A percentile compares a stretch with the other conserved stretches of the same genome.
These are phyloP conservation scores for Rhinopomastus cyanomelas DNA, from an alignment of 2,113 vertebrate species.

Conservation along the genomic window DNA sequence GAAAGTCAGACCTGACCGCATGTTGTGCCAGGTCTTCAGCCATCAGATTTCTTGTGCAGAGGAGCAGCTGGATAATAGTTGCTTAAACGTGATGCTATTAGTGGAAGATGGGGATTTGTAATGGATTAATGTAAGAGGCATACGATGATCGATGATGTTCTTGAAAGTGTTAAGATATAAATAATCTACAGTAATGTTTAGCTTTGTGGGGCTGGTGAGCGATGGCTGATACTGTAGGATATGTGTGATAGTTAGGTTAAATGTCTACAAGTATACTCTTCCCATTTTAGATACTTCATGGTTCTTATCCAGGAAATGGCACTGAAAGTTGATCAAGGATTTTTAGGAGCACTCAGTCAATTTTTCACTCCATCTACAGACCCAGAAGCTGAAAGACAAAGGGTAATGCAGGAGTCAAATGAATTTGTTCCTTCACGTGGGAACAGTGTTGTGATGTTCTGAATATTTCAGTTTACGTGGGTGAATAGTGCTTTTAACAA, in stretches of 20 bases:
- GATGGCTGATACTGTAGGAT: background rate
- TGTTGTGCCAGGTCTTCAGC: background rate
- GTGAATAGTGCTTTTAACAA: background rate
- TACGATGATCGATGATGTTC: background rate
- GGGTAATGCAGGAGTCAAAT: slow-evolving; percentile 73
- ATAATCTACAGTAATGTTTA: background rate
- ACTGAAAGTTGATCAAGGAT: slow-evolving; percentile 93
- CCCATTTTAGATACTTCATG: slow-evolving; percentile 92
- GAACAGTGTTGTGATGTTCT: background rate
- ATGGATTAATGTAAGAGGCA: background rate
- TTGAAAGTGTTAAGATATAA: background rate
- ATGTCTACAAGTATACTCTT: background rate
- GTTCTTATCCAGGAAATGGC: slow-evolving; percentile 98
- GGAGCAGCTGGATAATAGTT: background rate
- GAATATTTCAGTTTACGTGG: background rate
- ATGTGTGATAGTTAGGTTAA: background rate
- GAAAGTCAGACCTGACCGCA: background rate
- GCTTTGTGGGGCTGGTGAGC: background rate
- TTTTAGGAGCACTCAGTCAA: slow-evolving; percentile 83
- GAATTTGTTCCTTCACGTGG: background rate
- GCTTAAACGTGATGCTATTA: background rate
- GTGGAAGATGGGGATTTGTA: background rate
- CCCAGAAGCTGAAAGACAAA: slow-evolving; percentile 75
- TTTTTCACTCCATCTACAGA: slow-evolving; percentile 84
- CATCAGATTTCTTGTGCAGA: background rate